A percentile compares a stretch with the other conserved stretches of the same genome.
These are phyloP conservation scores for Saccopteryx bilineata DNA, from an alignment of 2,113 vertebrate genomes.

Conservation along the genomic window DNA sequence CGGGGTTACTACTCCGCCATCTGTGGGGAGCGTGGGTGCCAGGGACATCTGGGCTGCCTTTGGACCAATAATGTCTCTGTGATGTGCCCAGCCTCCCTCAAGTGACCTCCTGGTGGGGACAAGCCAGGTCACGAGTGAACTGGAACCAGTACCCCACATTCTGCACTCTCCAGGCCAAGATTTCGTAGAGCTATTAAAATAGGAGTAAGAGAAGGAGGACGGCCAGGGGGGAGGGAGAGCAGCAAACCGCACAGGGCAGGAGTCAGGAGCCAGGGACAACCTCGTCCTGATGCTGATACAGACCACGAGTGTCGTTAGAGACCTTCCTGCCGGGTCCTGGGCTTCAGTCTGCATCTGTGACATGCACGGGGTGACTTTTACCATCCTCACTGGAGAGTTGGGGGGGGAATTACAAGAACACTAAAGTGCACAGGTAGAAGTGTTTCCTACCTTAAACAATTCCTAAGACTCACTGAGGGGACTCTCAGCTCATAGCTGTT, in stretches of 20 bases:
- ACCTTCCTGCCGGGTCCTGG: too few species aligned
- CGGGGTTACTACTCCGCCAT: background rate
- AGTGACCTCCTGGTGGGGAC: background rate
- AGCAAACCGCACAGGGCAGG: background rate
- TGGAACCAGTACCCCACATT: background rate
- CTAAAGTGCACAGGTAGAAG: background rate
- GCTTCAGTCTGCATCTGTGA: background rate
- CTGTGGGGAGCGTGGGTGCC: background rate
- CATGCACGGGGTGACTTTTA: background rate
- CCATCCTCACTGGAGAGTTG: background rate
- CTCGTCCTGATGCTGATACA: background rate
- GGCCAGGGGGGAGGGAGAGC: too few species aligned
- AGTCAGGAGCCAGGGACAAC: background rate
- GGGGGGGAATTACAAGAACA: background rate
- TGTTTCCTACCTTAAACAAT: background rate
- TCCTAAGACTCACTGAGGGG: background rate
- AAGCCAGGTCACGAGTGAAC: background rate
- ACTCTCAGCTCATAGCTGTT: background rate
- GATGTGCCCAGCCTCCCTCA: constrained; percentile 37
- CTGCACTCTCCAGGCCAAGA: constrained; percentile 1
- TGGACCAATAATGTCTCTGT: background rate
- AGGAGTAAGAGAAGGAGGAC: background rate
- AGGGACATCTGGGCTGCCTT: constrained; percentile 56
- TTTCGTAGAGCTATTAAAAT: constrained; percentile 47
- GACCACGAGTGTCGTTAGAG: background rate